Conservation (phyloP, 2,113 vertebrate genomes). For the Xenopus borealis region DNA sequence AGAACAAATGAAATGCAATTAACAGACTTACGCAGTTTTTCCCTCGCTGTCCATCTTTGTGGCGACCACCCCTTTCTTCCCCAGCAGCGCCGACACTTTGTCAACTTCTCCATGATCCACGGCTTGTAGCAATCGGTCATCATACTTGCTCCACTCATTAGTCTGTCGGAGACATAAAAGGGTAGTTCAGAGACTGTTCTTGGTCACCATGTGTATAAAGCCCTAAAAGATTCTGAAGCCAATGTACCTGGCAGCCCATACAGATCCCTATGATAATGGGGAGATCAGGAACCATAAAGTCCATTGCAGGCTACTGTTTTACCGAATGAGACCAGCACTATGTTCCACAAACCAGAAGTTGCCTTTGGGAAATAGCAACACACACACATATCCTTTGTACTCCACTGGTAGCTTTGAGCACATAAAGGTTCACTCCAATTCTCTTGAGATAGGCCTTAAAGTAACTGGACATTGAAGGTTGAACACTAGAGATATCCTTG, state of each 20-base stretch:
- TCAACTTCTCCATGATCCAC: conserved; percentile 92
- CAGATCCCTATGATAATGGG: neutral
- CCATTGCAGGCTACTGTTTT: neutral
- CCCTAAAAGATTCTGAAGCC: neutral
- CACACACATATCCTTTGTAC: neutral
- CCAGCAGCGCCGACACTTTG: conserved; percentile 84
- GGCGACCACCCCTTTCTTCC: conserved; percentile 62
- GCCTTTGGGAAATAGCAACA: too few species aligned
- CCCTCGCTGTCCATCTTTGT: too few species aligned
- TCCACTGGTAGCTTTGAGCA: neutral
- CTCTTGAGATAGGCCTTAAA: neutral
- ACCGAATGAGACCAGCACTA: neutral
- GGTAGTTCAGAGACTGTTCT: neutral
- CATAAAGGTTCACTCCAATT: neutral
- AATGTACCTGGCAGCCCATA: neutral
- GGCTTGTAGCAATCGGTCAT: conserved; percentile 88
- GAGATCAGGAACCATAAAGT: neutral
- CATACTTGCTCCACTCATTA: conserved; percentile 96
- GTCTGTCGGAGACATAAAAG: conserved; percentile 61
- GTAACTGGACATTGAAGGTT: neutral
- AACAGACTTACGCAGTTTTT: too few species aligned
- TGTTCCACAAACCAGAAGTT: too few species aligned
- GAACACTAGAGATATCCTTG: neutral
- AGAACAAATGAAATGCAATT: too few species aligned
- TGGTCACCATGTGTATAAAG: neutral